These are phyloP conservation scores for Haliclona indistincta DNA, from an alignment of 37 sponge, comb jelly and placozoan genomes.

Conservation along the genomic window DNA sequence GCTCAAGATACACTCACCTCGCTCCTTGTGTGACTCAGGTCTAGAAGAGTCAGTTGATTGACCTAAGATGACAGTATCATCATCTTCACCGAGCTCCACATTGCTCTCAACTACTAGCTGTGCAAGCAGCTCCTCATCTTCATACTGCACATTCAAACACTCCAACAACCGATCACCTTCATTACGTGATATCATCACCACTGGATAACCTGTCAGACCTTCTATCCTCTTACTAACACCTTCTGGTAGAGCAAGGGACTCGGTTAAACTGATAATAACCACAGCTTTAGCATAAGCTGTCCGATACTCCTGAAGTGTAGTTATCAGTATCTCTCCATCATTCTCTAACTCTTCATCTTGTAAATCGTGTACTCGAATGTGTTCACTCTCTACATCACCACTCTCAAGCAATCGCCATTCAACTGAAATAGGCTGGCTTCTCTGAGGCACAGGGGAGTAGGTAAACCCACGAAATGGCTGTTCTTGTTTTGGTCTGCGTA, in stretches of 20 bases:
- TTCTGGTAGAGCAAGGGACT: background rate
- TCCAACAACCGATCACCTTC: slow-evolving; percentile 32
- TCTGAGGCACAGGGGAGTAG: too few species aligned
- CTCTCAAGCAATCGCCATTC: background rate
- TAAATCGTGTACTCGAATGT: slow-evolving; percentile 4
- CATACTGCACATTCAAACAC: slow-evolving; percentile 8
- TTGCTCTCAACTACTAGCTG: slow-evolving; percentile 20
- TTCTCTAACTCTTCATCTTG: slow-evolving; percentile 1
- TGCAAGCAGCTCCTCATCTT: slow-evolving; percentile 2
- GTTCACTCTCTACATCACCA: slow-evolving; percentile 4
- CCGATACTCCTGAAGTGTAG: background rate
- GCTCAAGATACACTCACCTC: too few species aligned
- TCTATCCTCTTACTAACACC: background rate
- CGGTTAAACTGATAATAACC: slow-evolving; percentile 7
- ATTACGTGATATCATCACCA: slow-evolving; percentile 24
- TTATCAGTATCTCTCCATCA: slow-evolving; percentile 1
- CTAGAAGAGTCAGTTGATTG: too few species aligned
- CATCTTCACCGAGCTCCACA: too few species aligned
- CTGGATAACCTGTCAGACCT: slow-evolving; percentile 3
- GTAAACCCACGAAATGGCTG: too few species aligned
- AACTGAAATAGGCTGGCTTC: background rate
- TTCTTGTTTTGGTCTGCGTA: too few species aligned
- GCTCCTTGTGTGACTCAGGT: too few species aligned
- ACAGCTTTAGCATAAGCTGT: slow-evolving; percentile 14
- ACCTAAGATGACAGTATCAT: too few species aligned